Base-by-base conservation (phyloP, 2,888 invertebrate genomes). In the Cephalotes varians region DNA sequence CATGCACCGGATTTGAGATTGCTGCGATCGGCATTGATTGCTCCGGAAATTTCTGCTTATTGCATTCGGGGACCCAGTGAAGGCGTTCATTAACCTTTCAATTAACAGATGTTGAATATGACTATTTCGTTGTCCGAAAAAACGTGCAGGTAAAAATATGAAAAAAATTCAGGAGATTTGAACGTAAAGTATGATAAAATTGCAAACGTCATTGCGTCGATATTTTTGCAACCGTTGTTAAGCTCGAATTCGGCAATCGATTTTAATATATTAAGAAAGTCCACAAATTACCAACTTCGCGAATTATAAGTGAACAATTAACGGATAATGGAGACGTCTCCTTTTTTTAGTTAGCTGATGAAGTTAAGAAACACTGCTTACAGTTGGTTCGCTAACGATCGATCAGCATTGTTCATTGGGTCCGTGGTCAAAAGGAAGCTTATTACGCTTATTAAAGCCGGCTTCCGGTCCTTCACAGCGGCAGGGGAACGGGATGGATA, bases 361-460 rank as follows among this genome's bases (percentile, higher is more conserved):
- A 56, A 54, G 40, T 44, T 47, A 34, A 69, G 64, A 72, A 54
- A 83, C 82, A 74, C 82, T 62, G 69, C 60, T 88, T 85, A 56
- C 69, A 72, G 49, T 34, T 60, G 69, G 83, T 82, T 82, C 86
- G 72, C 71, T 86, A 85, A 85, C 84, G 84, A 90, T 88, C 90
- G 87, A 87, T 90, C 90, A 74, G 67, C 86, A 84, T 88, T 87
- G 87, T 88, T 84, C 80, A 40, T 56, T 49, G 60, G 72, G 54
- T 49, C 49, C 54, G 79, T 76, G 85, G 83, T 85, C 87, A 69
- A 84, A 90, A 85, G 84, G 64, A 81, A 87, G 86, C 82, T 85
- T 87, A 87, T 87, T 88, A 87, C 85, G 85, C 86, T 89, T 89
- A 87, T 88, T 88, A 88, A 90, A 79, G 44, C 60, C 84, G 83